Conservation (phyloP, 2,113 vertebrate genomes). For the Sinocyclocheilus anshuiensis region DNA sequence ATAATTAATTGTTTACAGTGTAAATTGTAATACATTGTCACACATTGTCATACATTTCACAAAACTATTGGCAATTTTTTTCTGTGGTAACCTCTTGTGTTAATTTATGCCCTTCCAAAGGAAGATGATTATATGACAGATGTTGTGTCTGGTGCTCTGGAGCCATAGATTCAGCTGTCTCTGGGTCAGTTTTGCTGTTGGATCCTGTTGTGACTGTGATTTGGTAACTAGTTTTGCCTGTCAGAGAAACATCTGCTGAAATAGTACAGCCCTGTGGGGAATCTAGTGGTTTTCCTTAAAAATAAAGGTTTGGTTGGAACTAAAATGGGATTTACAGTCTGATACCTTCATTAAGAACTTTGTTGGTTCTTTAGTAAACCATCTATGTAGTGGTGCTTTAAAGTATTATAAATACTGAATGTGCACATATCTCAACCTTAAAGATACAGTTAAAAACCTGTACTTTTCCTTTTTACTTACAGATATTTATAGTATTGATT, state of each 20-base stretch:
- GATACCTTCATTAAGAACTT: neutral
- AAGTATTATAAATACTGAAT: neutral
- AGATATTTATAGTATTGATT: neutral
- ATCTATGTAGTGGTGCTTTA: neutral
- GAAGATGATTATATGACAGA: neutral
- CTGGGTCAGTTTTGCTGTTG: neutral
- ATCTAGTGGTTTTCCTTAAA: neutral
- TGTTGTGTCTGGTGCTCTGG: slow-evolving; percentile 11
- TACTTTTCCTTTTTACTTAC: no score
- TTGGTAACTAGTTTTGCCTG: neutral
- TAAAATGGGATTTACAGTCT: neutral
- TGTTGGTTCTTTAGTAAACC: neutral
- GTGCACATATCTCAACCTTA: neutral
- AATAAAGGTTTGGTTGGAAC: neutral
- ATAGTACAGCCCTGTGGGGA: neutral
- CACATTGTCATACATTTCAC: neutral
- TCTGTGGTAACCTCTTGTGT: neutral
- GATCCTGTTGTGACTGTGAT: neutral
- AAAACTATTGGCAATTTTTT: neutral
- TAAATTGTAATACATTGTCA: neutral
- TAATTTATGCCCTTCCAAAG: neutral
- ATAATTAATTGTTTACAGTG: neutral
- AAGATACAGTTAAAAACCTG: neutral
- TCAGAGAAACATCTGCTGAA: neutral
- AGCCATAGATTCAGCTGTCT: neutral